Conservation (phyloP, 2,888 invertebrate species). For the Amorpha juglandis region DNA sequence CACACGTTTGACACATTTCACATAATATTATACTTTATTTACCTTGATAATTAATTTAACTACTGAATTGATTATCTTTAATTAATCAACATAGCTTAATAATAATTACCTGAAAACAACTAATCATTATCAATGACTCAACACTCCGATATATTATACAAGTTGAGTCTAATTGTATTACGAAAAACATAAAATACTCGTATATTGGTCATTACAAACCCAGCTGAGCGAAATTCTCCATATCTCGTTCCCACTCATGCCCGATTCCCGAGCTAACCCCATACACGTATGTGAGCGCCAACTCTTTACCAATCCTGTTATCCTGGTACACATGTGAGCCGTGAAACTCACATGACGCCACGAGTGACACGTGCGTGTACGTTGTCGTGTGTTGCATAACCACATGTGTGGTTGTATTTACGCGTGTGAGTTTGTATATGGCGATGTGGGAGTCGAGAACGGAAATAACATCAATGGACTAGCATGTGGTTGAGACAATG, state of each 20-base stretch:
- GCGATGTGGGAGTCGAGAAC: background rate
- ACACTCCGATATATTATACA: no score
- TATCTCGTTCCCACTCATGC: background rate
- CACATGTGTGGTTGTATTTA: background rate
- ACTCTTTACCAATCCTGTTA: slow-evolving; percentile 54
- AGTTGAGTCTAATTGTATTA: no score
- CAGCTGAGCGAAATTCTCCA: background rate
- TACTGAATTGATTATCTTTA: no score
- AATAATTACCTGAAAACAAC: no score
- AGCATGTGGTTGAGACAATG: no score
- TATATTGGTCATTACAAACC: background rate
- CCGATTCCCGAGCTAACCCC: background rate
- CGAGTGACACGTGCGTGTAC: slow-evolving; percentile 50
- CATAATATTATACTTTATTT: no score
- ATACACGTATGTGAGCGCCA: slow-evolving; percentile 47
- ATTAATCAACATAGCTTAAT: no score
- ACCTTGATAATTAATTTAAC: no score
- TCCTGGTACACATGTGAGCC: slow-evolving; percentile 79
- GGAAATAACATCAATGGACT: slow-evolving; percentile 10
- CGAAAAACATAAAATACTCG: no score
- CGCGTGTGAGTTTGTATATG: slow-evolving; percentile 8
- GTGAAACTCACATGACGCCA: slow-evolving; percentile 76
- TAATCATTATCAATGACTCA: no score
- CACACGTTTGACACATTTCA: no score
- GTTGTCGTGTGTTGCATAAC: background rate